Base-by-base conservation (phyloP, 1,140 invertebrate genomes). In the Anthonomus grandis region DNA sequence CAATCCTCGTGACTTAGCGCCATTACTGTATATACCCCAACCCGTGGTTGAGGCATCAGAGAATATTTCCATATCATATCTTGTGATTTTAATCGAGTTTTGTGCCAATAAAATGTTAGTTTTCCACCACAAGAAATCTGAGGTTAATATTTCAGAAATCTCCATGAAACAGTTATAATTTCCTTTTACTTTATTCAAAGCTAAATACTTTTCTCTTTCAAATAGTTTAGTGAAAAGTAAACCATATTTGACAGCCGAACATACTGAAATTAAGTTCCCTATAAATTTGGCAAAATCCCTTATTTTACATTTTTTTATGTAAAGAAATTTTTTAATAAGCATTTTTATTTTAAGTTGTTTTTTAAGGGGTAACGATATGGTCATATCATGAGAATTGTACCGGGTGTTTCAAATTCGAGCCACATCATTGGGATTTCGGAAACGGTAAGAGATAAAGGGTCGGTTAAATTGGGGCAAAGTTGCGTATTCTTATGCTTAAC, bases 121-220 rank as follows among this genome's bases (percentile, higher is more conserved):
- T 48, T 10, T 38, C 65, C 67, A 70, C 67, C 67, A 70, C 1
- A 22, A 1, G 22, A 69, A 51, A 48, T 65, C 64, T n/a, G 53
- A 60, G 13, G 57, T 34, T 4, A 9, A 19, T n/a, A 22, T 8
- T 47, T 17, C 12, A 4, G 15, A 10, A 47, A 31, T 27, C 8
- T 47, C 25, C 13, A 4, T 44, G 41, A 22, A 8, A 6, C 41
- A 44, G 15, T 44, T 39, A 39, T n/a, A 44, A 15, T 44, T 13
- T 4, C 19, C 41, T 15, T 44, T 44, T 21, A 21, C 4, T 21
- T 44, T 17, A 21, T 21, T 17, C 5, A 44, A 21, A 4, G 41
- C 41, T 6, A 44, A 21, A 44, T 22, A 44, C 22, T 36, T 48
- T 21, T 44, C 17, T 15, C 46, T 12, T 36, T 48, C 27, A 48